Percentiles rank a stretch among this genome's conserved stretches.
These are phyloP conservation scores for Caenorhabditis latens DNA, from an alignment of 1,140 invertebrate species.

Conservation along the genomic window DNA sequence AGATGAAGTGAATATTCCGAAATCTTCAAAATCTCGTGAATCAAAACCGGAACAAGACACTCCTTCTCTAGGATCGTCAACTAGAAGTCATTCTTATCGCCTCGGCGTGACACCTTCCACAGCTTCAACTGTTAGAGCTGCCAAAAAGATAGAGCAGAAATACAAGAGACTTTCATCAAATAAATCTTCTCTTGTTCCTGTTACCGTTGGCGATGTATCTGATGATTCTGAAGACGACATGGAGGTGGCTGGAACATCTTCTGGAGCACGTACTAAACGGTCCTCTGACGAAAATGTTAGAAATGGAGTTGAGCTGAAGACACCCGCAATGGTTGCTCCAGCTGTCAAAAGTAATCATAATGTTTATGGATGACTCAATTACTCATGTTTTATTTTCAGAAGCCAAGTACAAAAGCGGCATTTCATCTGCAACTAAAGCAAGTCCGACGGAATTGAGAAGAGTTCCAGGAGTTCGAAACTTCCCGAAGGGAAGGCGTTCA, in stretches of 20 bases:
- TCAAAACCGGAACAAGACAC: not conserved
- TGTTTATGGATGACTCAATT: not conserved
- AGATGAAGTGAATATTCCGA: not conserved
- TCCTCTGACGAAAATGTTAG: not conserved
- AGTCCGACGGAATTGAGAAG: conserved; percentile 41
- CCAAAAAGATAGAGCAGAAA: conserved; percentile 15
- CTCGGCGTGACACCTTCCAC: conserved; percentile 3
- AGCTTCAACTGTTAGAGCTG: not conserved
- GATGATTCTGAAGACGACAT: too few relatives aligned
- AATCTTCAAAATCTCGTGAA: not conserved
- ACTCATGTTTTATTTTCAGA: not conserved
- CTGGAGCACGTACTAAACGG: not conserved
- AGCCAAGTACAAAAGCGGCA: conserved; percentile 31
- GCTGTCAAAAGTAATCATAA: conserved; percentile 4
- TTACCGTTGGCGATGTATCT: not conserved
- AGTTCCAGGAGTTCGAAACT: conserved; percentile 29
- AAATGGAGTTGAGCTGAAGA: not conserved
- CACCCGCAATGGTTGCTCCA: not conserved
- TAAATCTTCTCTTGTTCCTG: conserved; percentile 38
- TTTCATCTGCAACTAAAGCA: conserved; percentile 24
- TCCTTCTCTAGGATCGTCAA: not conserved
- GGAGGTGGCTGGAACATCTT: not conserved
- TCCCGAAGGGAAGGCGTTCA: conserved; percentile 19
- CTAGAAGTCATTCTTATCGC: not conserved
- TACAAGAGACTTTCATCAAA: not conserved